Base-by-base conservation (phyloP, 2,797 vertebrate species). In the Enteromius paludinosus region DNA sequence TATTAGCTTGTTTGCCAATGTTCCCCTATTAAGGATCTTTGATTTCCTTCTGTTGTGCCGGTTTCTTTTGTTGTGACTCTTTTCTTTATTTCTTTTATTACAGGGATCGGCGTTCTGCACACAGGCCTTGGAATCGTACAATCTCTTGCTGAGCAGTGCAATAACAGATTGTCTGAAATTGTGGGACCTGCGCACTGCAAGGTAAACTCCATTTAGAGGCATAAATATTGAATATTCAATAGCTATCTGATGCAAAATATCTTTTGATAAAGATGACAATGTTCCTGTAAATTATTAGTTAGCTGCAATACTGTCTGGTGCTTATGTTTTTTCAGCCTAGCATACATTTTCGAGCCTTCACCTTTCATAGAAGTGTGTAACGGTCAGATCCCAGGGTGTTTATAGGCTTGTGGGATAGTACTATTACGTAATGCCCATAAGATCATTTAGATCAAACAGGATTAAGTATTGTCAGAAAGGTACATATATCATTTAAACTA, bases 161-260 rank as follows among this genome's bases (percentile, higher is more conserved):
- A 10, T 94, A 66, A 96, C 95, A 1, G 96, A 98, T 38, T 96
- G 95, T 6, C 87, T 97, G 23, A 96, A 95, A 89, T 88, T 98
- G 5, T 98, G 98, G 97, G 98, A 98, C 91, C 89, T 98, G 81
- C 95, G 97, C 65, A 96, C 94, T 20, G 88, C 96, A 81, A 95
- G 95, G 97, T 98, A 90, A 62, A 17, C 30, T 12, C 1, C 12
- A 49, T 65, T 78, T 49, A 23, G 12, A 77, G 5, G 45, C 5
- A 10, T 41, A 61, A 14, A 45, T 62, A 56, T 62, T n/a, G 23
- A 76, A 62, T 62, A 30, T 45, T n/a, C 17, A 76, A 45, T 62
- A 62, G 25, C 28, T 62, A 30, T 62, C 59, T 14, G 20, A 30
- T 14, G 18, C 70, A 52, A 17, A 52, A 33, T 72, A n/a, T 52